These are phyloP conservation scores for Pseudomyrmex gracilis DNA, from an alignment of 1,140 invertebrate species.

Conservation along the genomic window DNA sequence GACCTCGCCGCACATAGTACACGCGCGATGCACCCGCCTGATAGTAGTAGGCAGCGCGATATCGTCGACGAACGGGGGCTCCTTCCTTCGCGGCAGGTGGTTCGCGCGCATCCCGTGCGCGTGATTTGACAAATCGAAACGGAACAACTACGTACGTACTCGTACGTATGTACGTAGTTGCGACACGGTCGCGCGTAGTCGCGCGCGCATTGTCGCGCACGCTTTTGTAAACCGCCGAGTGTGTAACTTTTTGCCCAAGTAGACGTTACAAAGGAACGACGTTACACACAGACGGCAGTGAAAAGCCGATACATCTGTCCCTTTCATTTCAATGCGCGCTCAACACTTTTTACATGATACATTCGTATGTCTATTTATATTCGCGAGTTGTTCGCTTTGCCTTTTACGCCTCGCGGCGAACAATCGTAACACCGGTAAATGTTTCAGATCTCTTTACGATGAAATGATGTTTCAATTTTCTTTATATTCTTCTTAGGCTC, in stretches of 20 bases:
- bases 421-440: slow-evolving; percentile 6
- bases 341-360: not conserved
- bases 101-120: slow-evolving; percentile 20
- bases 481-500: not conserved
- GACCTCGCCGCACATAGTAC: slow-evolving; percentile 15
- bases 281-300: slow-evolving; percentile 6
- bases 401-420: not conserved
- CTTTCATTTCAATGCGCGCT: slow-evolving; percentile 27
- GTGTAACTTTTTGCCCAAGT: not conserved
- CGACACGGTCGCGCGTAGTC: not conserved
- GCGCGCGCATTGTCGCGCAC: slow-evolving; percentile 3
- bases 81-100: not conserved
- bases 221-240: too few relatives aligned
- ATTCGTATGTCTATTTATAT: not conserved
- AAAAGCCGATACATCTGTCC: slow-evolving; percentile 50
- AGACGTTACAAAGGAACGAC: slow-evolving; percentile 35
- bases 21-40: not conserved
- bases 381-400: not conserved
- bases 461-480: not conserved
- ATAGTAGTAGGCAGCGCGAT: not conserved
- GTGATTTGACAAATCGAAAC: slow-evolving; percentile 32
- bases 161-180: too few relatives aligned
- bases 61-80: not conserved
- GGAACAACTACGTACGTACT: too few relatives aligned
- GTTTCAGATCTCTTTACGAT: not conserved